These are phyloP conservation scores for Myotis planiceps DNA, from an alignment of 2,797 vertebrate genomes.

Conservation along the genomic window DNA sequence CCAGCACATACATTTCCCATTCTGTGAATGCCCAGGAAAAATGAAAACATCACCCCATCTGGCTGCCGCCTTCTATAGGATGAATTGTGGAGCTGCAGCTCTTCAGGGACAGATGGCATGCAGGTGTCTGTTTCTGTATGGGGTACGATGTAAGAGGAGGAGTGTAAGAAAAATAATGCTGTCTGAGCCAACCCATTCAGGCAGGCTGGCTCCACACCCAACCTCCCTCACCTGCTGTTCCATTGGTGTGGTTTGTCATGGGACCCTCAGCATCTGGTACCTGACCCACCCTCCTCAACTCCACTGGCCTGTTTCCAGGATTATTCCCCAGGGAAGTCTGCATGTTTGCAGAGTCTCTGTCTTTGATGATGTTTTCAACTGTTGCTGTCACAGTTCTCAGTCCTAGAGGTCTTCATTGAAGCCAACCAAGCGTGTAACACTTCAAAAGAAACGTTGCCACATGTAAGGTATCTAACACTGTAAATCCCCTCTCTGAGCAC, in stretches of 20 bases:
- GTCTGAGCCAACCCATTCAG: not conserved
- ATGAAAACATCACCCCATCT: not conserved
- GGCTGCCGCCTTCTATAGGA: not conserved
- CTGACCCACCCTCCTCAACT: not conserved
- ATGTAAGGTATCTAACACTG: slow-evolving; percentile 16
- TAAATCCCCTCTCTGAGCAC: slow-evolving; percentile 9
- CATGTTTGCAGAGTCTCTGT: not conserved
- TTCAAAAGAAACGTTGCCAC: slow-evolving; percentile 55
- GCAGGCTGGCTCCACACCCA: not conserved
- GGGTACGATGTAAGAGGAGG: slow-evolving; percentile 4
- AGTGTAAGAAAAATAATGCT: slow-evolving; percentile 1
- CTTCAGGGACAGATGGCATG: slow-evolving; percentile 35
- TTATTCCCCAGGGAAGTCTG: not conserved
- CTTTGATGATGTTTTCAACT: slow-evolving; percentile 49
- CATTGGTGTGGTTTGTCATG: not conserved
- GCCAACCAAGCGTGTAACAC: slow-evolving; percentile 22
- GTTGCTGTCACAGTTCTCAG: slow-evolving; percentile 18
- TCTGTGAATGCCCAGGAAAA: not conserved
- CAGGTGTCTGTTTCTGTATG: not conserved
- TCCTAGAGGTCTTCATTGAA: slow-evolving; percentile 56
- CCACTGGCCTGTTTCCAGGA: not conserved
- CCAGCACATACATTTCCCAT: not conserved
- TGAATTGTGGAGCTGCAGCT: not conserved
- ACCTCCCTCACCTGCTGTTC: not conserved
- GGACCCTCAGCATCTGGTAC: not conserved